A percentile compares a stretch with the other conserved stretches of the same genome.
Conservation (phyloP, 2,888 invertebrate species). For the Epirrhoe alternata region DNA sequence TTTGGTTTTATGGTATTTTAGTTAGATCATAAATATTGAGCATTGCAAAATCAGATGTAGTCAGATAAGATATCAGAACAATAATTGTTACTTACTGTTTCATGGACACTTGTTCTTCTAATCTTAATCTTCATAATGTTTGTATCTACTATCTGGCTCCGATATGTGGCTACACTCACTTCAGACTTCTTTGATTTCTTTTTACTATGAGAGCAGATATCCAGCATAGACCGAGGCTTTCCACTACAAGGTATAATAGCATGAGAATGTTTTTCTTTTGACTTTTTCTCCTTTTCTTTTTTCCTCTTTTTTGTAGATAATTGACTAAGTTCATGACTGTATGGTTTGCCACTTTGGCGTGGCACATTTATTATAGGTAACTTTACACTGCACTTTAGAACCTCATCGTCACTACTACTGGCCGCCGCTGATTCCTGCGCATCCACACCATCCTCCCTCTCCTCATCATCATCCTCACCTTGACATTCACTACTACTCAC, state of each 20-base stretch:
- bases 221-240: constrained; percentile 81
- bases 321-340: constrained; percentile 85
- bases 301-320: constrained; percentile 82
- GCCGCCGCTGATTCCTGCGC: constrained; percentile 59
- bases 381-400: constrained; percentile 78
- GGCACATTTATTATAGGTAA: constrained; percentile 76
- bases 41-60: constrained; percentile 9
- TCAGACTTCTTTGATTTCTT: constrained; percentile 79
- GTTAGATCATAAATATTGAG: not conserved
- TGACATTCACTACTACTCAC: constrained; percentile 82
- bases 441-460: constrained; percentile 53
- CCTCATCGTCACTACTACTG: constrained; percentile 79
- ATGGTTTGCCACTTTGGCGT: constrained; percentile 80
- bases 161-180: constrained; percentile 72
- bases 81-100: constrained; percentile 65
- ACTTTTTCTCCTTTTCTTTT: constrained; percentile 73
- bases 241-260: constrained; percentile 78
- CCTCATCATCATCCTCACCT: constrained; percentile 56
- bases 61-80: constrained; percentile 34
- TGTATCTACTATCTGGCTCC: constrained; percentile 87
- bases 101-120: constrained; percentile 84
- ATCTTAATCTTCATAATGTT: constrained; percentile 89
- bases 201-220: constrained; percentile 79
- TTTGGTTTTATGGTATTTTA: not conserved
- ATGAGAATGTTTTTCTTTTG: constrained; percentile 74